Evolutionary conservation across 2,113 vertebrate genomes (phyloP).

Genomic region (Myrmophylax atrothorax): DNA sequence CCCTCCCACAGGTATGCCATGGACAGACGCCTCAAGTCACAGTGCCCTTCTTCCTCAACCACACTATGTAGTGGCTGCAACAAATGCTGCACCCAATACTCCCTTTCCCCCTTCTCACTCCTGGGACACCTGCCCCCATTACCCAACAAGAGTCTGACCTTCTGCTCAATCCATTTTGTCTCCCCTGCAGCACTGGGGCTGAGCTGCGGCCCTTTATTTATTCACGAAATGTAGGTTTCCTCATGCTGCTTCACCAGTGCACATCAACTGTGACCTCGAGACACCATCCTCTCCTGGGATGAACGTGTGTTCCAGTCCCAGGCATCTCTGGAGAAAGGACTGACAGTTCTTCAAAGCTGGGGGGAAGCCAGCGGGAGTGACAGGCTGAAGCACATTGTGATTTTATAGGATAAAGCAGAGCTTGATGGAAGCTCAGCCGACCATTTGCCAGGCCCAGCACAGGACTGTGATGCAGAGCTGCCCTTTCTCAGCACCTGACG

Average conservation of each 20-base stretch:
- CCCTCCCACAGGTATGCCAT: not conserved
- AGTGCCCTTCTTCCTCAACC: not conserved
- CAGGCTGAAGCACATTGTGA: not conserved
- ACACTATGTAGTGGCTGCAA: not conserved
- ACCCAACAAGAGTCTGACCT: constrained; percentile 38
- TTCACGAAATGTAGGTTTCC: constrained; percentile 57
- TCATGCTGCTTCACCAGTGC: constrained; percentile 49
- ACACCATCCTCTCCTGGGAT: constrained; percentile 61
- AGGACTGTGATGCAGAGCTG: not conserved
- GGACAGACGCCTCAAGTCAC: not conserved
- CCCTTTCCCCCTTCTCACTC: not conserved
- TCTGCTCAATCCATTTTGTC: not conserved
- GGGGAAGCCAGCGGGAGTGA: not conserved
- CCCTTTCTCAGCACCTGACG: not conserved
- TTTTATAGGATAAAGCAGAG: constrained; percentile 26
- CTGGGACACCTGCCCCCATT: constrained; percentile 37
- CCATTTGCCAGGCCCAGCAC: not conserved
- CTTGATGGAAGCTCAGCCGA: not conserved
- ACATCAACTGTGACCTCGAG: constrained; percentile 65
- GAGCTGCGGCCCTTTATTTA: constrained; percentile 25
- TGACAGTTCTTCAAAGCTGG: constrained; percentile 54
- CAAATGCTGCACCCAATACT: constrained; percentile 21
- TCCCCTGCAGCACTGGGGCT: not conserved
- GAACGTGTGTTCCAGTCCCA: constrained; percentile 31
- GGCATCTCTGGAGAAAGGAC: constrained; percentile 48